These are phyloP conservation scores for Leptarthrus brevirostris DNA, from an alignment of 2,888 invertebrate genomes.

Conservation along the genomic window DNA sequence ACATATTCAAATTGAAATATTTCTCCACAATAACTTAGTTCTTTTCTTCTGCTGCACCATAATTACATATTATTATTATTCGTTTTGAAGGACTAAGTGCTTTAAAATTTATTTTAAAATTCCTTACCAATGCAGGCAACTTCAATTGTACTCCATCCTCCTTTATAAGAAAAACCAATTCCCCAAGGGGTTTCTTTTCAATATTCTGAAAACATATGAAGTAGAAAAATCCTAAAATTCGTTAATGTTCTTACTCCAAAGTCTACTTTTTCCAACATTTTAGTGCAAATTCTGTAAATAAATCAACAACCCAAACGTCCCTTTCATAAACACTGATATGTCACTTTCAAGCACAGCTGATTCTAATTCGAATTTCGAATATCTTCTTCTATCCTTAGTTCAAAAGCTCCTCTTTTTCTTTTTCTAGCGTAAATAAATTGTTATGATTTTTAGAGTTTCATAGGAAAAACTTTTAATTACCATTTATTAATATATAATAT, in stretches of 20 bases:
- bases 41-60: too few relatives aligned
- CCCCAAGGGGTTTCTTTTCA: conserved; percentile 71
- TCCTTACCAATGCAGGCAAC: conserved; percentile 76
- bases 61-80: too few relatives aligned
- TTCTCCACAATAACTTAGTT: too few relatives aligned
- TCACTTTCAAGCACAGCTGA: conserved; percentile 15
- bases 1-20: too few relatives aligned
- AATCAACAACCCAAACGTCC: background rate
- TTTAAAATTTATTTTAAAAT: too few relatives aligned
- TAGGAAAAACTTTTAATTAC: too few relatives aligned
- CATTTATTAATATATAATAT: too few relatives aligned
- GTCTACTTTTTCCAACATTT: conserved; percentile 37
- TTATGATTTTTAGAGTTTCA: too few relatives aligned
- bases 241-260: conserved; percentile 48
- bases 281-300: too few relatives aligned
- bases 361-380: background rate
- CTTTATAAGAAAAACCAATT: conserved; percentile 66
- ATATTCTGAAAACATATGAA: conserved; percentile 72
- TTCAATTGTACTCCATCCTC: conserved; percentile 70
- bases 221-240: too few relatives aligned
- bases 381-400: background rate
- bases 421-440: too few relatives aligned
- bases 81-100: too few relatives aligned
- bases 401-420: background rate
- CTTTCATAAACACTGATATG: background rate